A percentile compares a stretch with the other conserved stretches of the same genome.
These are phyloP conservation scores for Echinarachnius parma DNA, from an alignment of 53 echinoderm and acorn worm genomes.

Conservation along the genomic window DNA sequence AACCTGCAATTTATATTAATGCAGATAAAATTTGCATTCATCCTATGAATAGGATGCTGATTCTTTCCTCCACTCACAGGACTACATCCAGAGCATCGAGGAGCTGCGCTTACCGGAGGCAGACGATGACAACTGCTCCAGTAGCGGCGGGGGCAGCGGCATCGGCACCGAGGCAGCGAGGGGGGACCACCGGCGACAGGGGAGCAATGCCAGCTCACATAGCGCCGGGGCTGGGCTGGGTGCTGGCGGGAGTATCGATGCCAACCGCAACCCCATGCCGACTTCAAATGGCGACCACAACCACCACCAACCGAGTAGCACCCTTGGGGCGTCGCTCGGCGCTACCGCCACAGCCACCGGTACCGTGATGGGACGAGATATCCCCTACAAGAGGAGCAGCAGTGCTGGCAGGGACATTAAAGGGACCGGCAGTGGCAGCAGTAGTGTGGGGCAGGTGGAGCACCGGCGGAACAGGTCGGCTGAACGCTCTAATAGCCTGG, in stretches of 20 bases:
- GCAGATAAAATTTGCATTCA: too few relatives aligned
- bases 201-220: conserved; percentile 34
- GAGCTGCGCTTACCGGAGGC: conserved; percentile 5
- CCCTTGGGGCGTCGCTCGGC: neutral
- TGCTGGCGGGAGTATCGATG: conserved; percentile 11
- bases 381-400: conserved; percentile 51
- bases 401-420: conserved; percentile 46
- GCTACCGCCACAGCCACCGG: neutral
- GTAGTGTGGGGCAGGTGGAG: conserved; percentile 15
- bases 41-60: too few relatives aligned
- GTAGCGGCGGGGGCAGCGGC: too few relatives aligned
- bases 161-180: too few relatives aligned
- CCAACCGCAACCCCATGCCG: conserved; percentile 33
- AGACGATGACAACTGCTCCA: conserved; percentile 15
- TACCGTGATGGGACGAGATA: neutral
- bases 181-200: conserved; percentile 38
- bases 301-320: neutral
- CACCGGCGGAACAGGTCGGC: conserved; percentile 62
- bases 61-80: too few relatives aligned
- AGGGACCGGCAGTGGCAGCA: conserved; percentile 17
- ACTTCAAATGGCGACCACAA: conserved; percentile 6
- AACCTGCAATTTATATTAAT: too few relatives aligned
- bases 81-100: too few relatives aligned
- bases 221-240: too few relatives aligned
- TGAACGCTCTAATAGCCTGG: conserved; percentile 33